A percentile compares a stretch with the other conserved stretches of the same genome.
Evolutionary conservation across 2,797 vertebrate species (phyloP).

Genomic region (Zenarchopterus dispar): DNA sequence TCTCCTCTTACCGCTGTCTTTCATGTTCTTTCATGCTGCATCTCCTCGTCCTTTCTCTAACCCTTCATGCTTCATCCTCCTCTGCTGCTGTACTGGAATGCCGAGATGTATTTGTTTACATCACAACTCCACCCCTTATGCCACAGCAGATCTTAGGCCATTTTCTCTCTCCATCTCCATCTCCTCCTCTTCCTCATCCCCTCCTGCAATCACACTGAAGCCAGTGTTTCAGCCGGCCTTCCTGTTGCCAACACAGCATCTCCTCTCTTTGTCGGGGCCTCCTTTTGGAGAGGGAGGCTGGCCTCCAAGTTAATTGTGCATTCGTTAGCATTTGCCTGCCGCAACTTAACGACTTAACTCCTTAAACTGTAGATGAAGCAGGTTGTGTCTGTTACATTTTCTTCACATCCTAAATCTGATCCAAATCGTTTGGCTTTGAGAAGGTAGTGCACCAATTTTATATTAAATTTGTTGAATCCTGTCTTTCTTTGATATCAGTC

Average conservation of each 20-base stretch:
- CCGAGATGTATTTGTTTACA: conserved; percentile 68
- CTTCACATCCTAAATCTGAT: too few species aligned
- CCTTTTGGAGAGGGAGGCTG: conserved; percentile 58
- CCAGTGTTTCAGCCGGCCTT: conserved; percentile 76
- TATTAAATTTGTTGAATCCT: too few species aligned
- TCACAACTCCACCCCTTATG: conserved; percentile 46
- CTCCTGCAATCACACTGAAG: conserved; percentile 68
- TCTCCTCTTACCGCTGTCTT: not conserved
- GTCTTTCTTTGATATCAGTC: too few species aligned
- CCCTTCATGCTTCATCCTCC: conserved; percentile 5
- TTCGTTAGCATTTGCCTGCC: conserved; percentile 66
- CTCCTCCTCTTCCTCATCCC: conserved; percentile 56
- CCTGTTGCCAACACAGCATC: conserved; percentile 74
- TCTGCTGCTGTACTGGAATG: conserved; percentile 29
- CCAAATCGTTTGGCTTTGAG: too few species aligned
- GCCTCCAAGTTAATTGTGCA: conserved; percentile 73
- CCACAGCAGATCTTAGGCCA: conserved; percentile 39
- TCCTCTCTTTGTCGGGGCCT: conserved; percentile 73
- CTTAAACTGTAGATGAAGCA: conserved; percentile 57
- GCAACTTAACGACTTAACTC: conserved; percentile 75
- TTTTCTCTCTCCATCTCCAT: conserved; percentile 38
- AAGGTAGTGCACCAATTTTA: too few species aligned
- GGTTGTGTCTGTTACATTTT: not conserved
- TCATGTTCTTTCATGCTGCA: not conserved
- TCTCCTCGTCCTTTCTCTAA: not conserved